Evolutionary conservation across 2,797 vertebrate genomes (phyloP).

Genomic region (Spinus pinus): DNA sequence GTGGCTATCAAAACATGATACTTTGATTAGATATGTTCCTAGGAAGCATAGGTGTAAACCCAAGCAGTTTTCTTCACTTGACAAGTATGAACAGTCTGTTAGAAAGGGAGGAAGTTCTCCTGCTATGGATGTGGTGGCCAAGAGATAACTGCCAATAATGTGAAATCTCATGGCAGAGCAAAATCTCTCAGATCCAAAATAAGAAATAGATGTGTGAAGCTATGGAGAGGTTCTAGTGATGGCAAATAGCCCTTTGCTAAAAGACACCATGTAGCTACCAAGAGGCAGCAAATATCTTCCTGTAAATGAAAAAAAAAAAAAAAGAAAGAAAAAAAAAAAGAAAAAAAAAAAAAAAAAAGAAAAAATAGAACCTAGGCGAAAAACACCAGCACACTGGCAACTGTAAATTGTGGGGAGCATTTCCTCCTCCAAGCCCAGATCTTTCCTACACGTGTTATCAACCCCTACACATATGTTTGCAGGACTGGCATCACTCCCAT

Average conservation of each 20-base stretch:
- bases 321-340: background rate
- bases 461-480: background rate
- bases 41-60: background rate
- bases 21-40: background rate
- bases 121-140: background rate
- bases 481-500: background rate
- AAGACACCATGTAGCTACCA: background rate
- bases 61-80: background rate
- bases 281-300: background rate
- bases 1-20: background rate
- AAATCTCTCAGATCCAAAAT: background rate
- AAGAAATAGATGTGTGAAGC: background rate
- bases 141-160: background rate
- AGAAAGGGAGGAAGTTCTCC: background rate
- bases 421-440: background rate
- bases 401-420: background rate
- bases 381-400: background rate
- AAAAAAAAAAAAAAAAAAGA: background rate
- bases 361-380: background rate
- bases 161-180: background rate
- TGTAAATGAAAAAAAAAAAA: background rate
- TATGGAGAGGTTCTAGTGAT: background rate
- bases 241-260: background rate
- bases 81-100: background rate
- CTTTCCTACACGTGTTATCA: background rate